phyloP scores from a whole-genome alignment of 2,113 vertebrate species.

The Rhabdornis inornatus region DNA sequence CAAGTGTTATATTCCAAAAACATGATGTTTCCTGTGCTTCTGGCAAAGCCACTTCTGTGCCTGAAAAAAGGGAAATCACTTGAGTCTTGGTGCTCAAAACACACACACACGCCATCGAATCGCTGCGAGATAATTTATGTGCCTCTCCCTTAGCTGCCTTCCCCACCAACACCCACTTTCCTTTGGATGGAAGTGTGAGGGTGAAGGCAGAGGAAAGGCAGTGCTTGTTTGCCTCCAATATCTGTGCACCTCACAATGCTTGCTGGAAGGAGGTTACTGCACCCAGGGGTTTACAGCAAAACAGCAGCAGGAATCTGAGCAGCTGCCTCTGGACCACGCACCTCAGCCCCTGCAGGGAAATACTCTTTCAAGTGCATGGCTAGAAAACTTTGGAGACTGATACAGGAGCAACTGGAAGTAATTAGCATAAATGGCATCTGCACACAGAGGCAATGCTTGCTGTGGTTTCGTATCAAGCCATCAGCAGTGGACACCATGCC shows the following conservation, averaged over 20 bases:
- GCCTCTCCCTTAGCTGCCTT: not conserved
- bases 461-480: not conserved
- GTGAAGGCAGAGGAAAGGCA: slow-evolving; percentile 28
- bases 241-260: not conserved
- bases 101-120: not conserved
- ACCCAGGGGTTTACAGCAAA: not conserved
- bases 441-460: not conserved
- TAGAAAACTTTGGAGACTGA: not conserved
- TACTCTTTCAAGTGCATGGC: not conserved
- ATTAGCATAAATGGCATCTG: not conserved
- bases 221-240: not conserved
- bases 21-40: slow-evolving; percentile 50
- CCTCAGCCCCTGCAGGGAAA: not conserved
- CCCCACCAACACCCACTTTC: not conserved
- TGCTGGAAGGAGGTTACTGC: not conserved
- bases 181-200: not conserved
- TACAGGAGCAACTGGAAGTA: not conserved
- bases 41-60: slow-evolving; percentile 36
- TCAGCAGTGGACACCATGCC: not conserved
- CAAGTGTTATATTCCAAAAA: slow-evolving; percentile 53
- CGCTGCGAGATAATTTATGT: not conserved
- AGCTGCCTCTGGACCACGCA: not conserved
- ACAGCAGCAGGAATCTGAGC: not conserved
- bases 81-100: slow-evolving; percentile 5
- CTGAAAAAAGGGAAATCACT: slow-evolving; percentile 40